Conservation (phyloP, 2,113 vertebrate genomes). For the Chamaetylas fuelleborni region DNA sequence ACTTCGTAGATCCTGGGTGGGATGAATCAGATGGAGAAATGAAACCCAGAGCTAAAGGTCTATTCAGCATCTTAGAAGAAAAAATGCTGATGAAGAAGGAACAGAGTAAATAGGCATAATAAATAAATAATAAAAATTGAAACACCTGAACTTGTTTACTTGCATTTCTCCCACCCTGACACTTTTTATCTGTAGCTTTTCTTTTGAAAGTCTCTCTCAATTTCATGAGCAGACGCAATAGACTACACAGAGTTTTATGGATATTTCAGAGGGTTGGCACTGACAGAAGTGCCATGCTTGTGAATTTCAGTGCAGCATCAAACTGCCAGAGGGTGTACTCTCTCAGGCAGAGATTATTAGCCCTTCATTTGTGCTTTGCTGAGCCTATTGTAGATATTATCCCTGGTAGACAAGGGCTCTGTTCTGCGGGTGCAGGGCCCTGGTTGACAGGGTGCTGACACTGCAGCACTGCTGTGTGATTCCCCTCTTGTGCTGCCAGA, state of each 20-base stretch:
- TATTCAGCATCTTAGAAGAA: background rate
- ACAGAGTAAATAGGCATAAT: background rate
- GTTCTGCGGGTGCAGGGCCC: background rate
- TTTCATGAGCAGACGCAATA: background rate
- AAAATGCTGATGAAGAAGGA: background rate
- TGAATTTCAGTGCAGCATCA: background rate
- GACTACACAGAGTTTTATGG: background rate
- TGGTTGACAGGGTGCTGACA: accelerated
- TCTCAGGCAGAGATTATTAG: background rate
- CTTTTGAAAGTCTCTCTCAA: background rate
- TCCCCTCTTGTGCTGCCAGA: background rate
- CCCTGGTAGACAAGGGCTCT: background rate
- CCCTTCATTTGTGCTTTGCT: background rate
- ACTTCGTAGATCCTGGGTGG: background rate
- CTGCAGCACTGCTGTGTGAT: accelerated
- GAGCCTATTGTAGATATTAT: background rate
- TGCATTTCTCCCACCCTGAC: background rate
- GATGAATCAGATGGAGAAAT: background rate
- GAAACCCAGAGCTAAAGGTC: background rate
- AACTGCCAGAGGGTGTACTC: background rate
- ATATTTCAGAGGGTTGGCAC: background rate
- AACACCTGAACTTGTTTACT: background rate
- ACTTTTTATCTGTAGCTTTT: background rate
- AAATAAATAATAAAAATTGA: background rate
- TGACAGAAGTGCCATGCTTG: accelerated